A percentile compares a stretch with the other conserved stretches of the same genome.
Conservation (phyloP, 1,140 invertebrate species). For the Drosophila setifemur region DNA sequence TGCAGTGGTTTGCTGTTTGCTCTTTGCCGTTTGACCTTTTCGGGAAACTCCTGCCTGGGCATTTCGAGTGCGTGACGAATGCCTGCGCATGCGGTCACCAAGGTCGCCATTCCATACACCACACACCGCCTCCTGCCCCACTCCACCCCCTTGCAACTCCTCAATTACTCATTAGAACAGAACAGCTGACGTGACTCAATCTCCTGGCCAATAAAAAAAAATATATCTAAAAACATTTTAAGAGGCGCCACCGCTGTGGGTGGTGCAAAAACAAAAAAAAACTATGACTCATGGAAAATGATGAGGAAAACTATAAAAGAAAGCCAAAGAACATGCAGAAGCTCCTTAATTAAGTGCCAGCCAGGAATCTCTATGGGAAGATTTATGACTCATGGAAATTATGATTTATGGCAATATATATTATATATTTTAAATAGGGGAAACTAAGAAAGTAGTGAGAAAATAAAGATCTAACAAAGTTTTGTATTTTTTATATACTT, state of each 20-base stretch:
- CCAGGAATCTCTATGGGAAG: not conserved
- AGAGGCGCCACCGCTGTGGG: conserved; percentile 1
- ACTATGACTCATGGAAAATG: conserved; percentile 14
- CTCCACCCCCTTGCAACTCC: not conserved
- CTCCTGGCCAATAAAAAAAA: conserved; percentile 11
- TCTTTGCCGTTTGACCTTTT: conserved; percentile 42
- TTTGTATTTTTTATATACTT: no score
- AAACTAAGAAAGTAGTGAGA: no score
- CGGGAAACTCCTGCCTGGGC: conserved; percentile 17
- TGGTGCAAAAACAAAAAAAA: conserved; percentile 4
- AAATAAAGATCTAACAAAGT: no score
- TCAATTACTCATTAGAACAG: conserved; percentile 3
- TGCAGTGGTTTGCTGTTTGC: no score
- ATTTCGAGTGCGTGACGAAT: conserved; percentile 50
- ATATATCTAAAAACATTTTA: not conserved
- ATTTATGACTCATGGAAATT: not conserved
- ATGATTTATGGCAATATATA: not conserved
- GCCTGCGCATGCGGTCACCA: conserved; percentile 70
- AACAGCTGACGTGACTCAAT: conserved; percentile 73
- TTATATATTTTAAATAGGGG: no score
- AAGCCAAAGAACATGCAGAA: not conserved
- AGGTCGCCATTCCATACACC: no score
- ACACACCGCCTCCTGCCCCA: conserved; percentile 1
- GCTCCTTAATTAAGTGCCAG: not conserved
- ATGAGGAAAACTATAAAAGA: not conserved